Base-by-base conservation (phyloP, 2,888 invertebrate species). In the Cabera pusaria region DNA sequence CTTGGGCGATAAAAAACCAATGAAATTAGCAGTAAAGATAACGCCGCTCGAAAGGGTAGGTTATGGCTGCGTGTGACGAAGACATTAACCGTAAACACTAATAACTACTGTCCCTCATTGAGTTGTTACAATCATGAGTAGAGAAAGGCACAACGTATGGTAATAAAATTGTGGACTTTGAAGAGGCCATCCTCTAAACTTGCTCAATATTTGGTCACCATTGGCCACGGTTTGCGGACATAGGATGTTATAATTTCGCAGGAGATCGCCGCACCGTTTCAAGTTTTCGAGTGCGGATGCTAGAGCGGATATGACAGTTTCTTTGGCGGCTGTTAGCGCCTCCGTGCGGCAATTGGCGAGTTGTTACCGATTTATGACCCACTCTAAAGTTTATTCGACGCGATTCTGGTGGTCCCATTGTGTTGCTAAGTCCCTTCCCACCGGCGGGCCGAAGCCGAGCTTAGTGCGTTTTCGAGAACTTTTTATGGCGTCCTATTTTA, bases 351-450 rank as follows among this genome's bases (percentile, higher is more conserved):
- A 79, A 87, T 86, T 85, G 80, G 85, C 85, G 53, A 75, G 83
- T 80, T 78, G 80, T 85, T 81, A 83, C 83, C 81, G 81, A 81
- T 87, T 88, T 75, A 75, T 56, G 70, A 69, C 73, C 83, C 83
- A 82, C 87, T 86, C 86, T 78, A 70, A 82, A 82, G 63, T 81
- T 81, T 76, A 82, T 82, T 73, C 78, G 68, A 70, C 66, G 70
- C 81, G 70, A 76, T 80, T 82, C 70, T 75, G 87, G 87, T 87
- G 87, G 87, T 88, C 87, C 86, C 73, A 84, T 88, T 87, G 86
- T 87, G 61, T 75, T 70, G 53, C 37, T 60, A 74, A 75, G 77
- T 74, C 58, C 75, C 68, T 66, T 64, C 61, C 69, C 56, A 60
- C 59, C 66, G 67, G 72, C 39, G 44, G 48, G 35, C 31, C 41